Conservation (phyloP, 2,797 vertebrate species). For the Sebastes matsubarae region DNA sequence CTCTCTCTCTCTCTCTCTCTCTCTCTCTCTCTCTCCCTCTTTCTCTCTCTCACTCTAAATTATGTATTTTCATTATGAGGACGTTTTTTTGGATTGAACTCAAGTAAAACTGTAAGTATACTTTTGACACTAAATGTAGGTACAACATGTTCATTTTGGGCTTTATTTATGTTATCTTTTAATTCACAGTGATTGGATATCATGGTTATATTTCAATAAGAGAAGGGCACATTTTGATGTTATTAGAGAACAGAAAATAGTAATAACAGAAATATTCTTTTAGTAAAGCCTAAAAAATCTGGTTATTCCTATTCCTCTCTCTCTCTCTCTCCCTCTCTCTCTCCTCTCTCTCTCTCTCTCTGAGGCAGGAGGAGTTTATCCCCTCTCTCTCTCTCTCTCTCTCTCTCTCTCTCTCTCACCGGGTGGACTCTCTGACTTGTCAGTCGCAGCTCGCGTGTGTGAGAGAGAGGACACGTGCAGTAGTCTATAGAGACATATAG, state of each 20-base stretch:
- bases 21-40: no score
- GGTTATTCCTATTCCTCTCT: not conserved
- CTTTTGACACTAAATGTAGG: not conserved
- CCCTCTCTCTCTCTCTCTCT: constrained; percentile 12
- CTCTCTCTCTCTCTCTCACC: constrained; percentile 19
- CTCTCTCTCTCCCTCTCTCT: constrained; percentile 2
- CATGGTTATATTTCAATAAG: not conserved
- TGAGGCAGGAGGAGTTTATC: constrained; percentile 77
- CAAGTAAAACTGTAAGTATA: constrained; percentile 16
- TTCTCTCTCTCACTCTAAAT: not conserved
- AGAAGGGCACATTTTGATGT: not conserved
- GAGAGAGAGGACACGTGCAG: constrained; percentile 37
- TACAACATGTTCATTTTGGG: not conserved
- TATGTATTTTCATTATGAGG: not conserved
- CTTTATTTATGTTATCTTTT: not conserved
- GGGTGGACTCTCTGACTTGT: constrained; percentile 69
- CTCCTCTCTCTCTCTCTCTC: constrained; percentile 24
- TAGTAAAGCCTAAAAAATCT: no score
- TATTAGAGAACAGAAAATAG: no score
- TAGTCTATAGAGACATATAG: not conserved
- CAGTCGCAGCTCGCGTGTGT: constrained; percentile 68
- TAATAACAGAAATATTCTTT: no score
- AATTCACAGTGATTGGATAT: not conserved
- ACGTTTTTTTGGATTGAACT: constrained; percentile 4
- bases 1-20: no score